Evolutionary conservation across 2,113 vertebrate genomes (phyloP).

Genomic region (Indicator maculatus): DNA sequence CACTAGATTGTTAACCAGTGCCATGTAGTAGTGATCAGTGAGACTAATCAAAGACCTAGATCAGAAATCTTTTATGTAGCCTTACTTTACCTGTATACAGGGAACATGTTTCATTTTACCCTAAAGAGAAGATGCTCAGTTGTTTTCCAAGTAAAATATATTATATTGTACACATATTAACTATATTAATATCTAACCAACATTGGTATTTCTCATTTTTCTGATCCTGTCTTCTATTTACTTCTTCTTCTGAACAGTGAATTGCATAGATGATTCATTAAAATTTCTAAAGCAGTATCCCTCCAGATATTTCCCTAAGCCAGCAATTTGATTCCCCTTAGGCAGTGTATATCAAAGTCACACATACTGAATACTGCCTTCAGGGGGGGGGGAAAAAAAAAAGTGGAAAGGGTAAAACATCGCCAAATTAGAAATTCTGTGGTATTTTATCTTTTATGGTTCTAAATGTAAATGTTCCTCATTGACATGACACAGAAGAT

Average conservation of each 20-base stretch:
- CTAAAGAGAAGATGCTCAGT: background rate
- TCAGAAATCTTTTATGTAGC: background rate
- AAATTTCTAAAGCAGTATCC: background rate
- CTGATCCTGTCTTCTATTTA: background rate
- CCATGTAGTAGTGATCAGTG: background rate
- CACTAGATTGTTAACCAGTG: background rate
- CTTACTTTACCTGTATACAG: background rate
- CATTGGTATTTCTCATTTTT: background rate
- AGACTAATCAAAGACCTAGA: background rate
- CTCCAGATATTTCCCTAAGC: background rate
- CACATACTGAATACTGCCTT: background rate
- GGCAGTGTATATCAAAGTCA: background rate
- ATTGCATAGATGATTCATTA: background rate
- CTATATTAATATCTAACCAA: background rate
- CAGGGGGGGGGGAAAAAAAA: background rate
- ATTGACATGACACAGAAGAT: background rate
- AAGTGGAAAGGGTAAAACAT: background rate
- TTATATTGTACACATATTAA: background rate
- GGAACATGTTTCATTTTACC: background rate
- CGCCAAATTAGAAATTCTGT: background rate
- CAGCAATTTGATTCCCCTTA: background rate
- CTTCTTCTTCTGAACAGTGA: background rate
- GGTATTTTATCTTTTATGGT: background rate
- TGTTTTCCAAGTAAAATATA: background rate
- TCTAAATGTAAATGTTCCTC: background rate